phyloP scores from a whole-genome alignment of 2,888 invertebrate species.

The Drymonia ruficornis region DNA sequence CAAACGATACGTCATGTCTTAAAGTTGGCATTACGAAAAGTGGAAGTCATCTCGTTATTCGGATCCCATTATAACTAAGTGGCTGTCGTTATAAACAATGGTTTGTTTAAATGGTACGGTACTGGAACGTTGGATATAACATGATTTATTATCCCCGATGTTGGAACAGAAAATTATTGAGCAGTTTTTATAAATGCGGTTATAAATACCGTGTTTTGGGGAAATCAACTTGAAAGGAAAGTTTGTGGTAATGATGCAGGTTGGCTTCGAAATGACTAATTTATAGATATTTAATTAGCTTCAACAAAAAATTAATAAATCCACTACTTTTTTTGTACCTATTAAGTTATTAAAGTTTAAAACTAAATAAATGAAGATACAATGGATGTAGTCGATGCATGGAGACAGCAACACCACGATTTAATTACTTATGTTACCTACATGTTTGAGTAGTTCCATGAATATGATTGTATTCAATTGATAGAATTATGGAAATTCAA shows the following conservation, averaged over 20 bases:
- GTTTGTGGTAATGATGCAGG: no score
- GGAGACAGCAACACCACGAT: no score
- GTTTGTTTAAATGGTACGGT: constrained; percentile 21
- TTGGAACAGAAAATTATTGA: not conserved
- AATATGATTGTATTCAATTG: not conserved
- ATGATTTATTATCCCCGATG: constrained; percentile 16
- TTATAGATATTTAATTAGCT: no score
- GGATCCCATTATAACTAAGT: constrained; percentile 28
- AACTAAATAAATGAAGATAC: no score
- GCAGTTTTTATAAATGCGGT: not conserved
- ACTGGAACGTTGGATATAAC: constrained; percentile 11
- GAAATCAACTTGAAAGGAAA: no score
- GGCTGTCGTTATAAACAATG: constrained; percentile 30
- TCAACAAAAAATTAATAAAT: no score
- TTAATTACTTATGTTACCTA: no score
- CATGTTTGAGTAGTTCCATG: no score
- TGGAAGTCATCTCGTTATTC: constrained; percentile 49
- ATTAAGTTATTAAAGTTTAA: no score
- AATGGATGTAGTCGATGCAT: no score
- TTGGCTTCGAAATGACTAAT: no score
- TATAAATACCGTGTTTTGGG: not conserved
- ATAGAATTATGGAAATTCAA: not conserved
- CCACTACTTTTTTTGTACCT: no score
- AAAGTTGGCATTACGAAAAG: constrained; percentile 47
- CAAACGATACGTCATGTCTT: constrained; percentile 48